phyloP scores from a whole-genome alignment of 2,797 vertebrate species.

The Protonibea diacanthus region DNA sequence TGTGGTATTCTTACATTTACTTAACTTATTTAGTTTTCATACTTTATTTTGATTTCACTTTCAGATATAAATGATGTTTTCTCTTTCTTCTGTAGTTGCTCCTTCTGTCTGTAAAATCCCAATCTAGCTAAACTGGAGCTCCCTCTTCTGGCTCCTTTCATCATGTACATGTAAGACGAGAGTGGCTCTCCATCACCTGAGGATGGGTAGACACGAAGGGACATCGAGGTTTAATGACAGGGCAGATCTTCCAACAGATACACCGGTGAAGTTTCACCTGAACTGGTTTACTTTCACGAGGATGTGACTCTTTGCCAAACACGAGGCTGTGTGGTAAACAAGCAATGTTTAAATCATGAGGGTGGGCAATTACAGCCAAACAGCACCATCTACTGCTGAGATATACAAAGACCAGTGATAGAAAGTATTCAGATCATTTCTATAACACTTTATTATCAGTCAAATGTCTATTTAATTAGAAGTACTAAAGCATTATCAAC shows the following conservation, averaged over 20 bases:
- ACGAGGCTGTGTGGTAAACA: not conserved
- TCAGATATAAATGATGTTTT: not conserved
- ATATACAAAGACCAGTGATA: not conserved
- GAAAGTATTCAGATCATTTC: not conserved
- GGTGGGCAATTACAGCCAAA: not conserved
- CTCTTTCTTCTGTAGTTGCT: not conserved
- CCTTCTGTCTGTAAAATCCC: not conserved
- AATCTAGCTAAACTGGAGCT: constrained; percentile 28
- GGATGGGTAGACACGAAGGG: not conserved
- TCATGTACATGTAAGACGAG: constrained; percentile 14
- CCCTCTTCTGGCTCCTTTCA: constrained; percentile 33
- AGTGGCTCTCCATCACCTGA: not conserved
- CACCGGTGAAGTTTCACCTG: not conserved
- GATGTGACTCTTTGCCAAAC: not conserved
- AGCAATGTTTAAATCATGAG: not conserved
- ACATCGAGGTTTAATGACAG: not conserved
- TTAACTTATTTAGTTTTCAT: not conserved
- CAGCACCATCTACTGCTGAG: constrained; percentile 41
- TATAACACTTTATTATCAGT: not conserved
- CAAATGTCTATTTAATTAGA: not conserved
- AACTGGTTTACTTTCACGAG: not conserved
- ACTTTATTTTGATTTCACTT: not conserved
- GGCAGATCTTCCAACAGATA: not conserved
- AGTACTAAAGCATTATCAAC: not conserved
- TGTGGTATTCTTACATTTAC: not conserved